Base-by-base conservation (phyloP, 2,113 vertebrate genomes). In the Mystacornis crossleyi region DNA sequence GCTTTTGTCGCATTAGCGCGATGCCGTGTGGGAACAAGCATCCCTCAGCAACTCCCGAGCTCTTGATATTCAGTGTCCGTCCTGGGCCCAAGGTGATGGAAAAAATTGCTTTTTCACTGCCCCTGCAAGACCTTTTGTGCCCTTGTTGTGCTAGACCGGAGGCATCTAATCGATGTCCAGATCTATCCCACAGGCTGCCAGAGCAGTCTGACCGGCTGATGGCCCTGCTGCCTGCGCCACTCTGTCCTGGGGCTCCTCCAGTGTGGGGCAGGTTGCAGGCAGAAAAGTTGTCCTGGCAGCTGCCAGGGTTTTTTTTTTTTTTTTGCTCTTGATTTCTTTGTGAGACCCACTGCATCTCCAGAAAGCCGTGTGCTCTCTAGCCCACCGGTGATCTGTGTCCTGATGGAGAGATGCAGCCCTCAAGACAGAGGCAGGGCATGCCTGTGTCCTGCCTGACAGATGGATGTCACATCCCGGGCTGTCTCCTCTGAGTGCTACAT, bases 1-100 rank as follows among this genome's bases (percentile, higher is more conserved):
- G 55, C 42, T 81, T 83, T 54, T 5, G 26, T 19, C 1, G 2
- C 0, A 0, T 81, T 87, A 43, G 48, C 0, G 0, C 0, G 0
- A 12, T 10, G 74, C 66, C 8, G 19, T 4, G n/a, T 1, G 12
- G 62, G 33, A 78, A 14, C 43, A 3, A 58, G 42, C 2, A 17
- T 38, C 72, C 45, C 72, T 92, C 50, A n/a, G 80, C 50, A 24
- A 1, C 61, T 91, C 80, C 47, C 26, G 18, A 1, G 3, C 60
- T 48, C 29, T 45, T 2, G 6, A 21, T 61, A 10, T 3, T 88
- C 58, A 12, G 25, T 0, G 0, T 45, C 40, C 1, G 8, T 53
- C 29, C 85, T 34, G 31, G 73, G 61, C 55, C 34, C 29, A 67
- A 72, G 57, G 62, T 75, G 62, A 81, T 85, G 62, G 88, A 64